Evolutionary conservation across 2,113 vertebrate species (phyloP), one percentile per base, ranked within the genome.

Genomic region (Periophthalmus modestus): DNA sequence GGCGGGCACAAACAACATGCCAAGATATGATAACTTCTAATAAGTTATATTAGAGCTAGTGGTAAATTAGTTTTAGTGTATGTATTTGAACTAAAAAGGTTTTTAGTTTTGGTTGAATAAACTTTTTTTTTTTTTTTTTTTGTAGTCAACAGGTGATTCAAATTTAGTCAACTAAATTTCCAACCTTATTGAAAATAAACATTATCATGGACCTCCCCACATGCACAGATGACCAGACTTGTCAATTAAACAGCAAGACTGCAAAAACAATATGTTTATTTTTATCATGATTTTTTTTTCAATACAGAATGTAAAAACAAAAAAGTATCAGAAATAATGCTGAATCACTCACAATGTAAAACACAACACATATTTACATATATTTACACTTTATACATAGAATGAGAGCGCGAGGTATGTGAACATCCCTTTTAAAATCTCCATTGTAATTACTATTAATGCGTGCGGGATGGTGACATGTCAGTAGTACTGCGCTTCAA

Each of bases 341-440:
- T 66, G 55, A 66, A 72, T 70, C 18, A 68, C 43, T 76, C 5
- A 50, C n/a, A 57, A 28, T 24, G 28, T 13, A 24, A 68, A 50
- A 65, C 13, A 68, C 55, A 58, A 80, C 39, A 15, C 69, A 2
- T 89, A 88, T 90, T 85, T 91, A 92, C 84, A 90, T 0, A 19
- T 72, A 75, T 84, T 0, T 88, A 90, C 85, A 90, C 36, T 85
- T 84, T 88, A 55, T 65, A 39, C 19, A 46, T 48, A 13, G 21
- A 59, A 18, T 54, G 13, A 14, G 2, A 74, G 55, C 55, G 24
- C 24, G 52, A 73, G 34, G 2, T 21, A 59, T 36, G 19, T 47
- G 68, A 68, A 73, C 23, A 48, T 3, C 66, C 0, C 7, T 7
- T 19, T 21, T 68, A 59, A 15, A 14, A 28, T 18, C 16, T 13